Conservation (phyloP, 1,140 invertebrate genomes). For the Druon quercuslanigerum region DNA sequence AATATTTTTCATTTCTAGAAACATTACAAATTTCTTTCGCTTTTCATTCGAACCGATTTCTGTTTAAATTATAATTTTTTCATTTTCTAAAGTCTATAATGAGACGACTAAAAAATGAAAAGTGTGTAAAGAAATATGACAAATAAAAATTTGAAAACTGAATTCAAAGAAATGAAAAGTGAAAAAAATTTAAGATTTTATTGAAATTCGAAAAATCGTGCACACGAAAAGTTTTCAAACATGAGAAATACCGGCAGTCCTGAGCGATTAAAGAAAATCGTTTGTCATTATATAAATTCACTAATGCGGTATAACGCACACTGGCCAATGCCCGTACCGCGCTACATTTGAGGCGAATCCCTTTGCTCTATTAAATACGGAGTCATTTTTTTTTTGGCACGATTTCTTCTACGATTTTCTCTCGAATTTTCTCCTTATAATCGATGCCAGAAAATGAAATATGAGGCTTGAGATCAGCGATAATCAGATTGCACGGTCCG, state of each 20-base stretch:
- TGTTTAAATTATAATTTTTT: too few species aligned
- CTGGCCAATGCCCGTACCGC: conserved; percentile 41
- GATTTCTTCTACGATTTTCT: conserved; percentile 11
- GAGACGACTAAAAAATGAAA: too few species aligned
- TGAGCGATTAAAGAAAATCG: conserved; percentile 32
- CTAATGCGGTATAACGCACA: conserved; percentile 40
- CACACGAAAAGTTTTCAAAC: neutral
- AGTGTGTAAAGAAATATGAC: too few species aligned
- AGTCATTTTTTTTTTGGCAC: conserved; percentile 29
- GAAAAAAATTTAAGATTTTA: neutral
- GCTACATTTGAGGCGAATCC: conserved; percentile 27
- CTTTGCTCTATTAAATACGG: conserved; percentile 22
- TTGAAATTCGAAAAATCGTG: neutral
- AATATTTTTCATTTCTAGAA: too few species aligned
- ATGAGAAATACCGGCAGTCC: conserved; percentile 22
- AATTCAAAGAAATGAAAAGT: too few species aligned
- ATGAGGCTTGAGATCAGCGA: conserved; percentile 30
- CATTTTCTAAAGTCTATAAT: too few species aligned
- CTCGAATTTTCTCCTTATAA: conserved; percentile 4
- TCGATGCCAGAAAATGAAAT: conserved; percentile 27
- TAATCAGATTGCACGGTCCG: conserved; percentile 29
- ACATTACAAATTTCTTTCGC: too few species aligned
- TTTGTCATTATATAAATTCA: conserved; percentile 41
- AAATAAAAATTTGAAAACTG: too few species aligned
- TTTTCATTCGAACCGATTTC: too few species aligned